Percentiles rank a stretch among this genome's conserved stretches.
Conservation (phyloP, 1,140 invertebrate genomes). For the Achatina immaculata region DNA sequence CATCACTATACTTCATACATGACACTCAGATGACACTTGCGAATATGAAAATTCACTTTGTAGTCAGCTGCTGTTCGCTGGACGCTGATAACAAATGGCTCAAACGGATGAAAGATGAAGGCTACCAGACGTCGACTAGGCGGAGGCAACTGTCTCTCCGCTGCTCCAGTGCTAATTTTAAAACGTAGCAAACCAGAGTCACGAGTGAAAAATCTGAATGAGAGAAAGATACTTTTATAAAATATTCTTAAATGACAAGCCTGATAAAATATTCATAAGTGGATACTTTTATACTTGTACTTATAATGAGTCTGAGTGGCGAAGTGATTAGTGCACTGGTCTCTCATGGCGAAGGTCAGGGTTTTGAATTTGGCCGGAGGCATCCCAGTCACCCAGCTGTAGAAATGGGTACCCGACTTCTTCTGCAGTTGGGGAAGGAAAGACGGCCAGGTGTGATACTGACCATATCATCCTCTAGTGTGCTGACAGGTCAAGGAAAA, state of each 20-base stretch:
- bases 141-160: constrained; percentile 74
- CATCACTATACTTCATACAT: too few relatives aligned
- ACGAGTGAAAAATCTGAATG: constrained; percentile 87
- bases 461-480: too few relatives aligned
- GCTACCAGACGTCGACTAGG: constrained; percentile 87
- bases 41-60: constrained; percentile 93
- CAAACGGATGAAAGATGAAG: constrained; percentile 96
- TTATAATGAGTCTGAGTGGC: too few relatives aligned
- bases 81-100: constrained; percentile 96
- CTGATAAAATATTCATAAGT: not conserved
- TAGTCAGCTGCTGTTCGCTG: constrained; percentile 96
- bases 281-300: not conserved
- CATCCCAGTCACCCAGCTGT: too few relatives aligned
- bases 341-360: too few relatives aligned
- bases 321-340: too few relatives aligned
- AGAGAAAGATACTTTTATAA: constrained; percentile 33
- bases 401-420: too few relatives aligned
- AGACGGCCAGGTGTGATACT: too few relatives aligned
- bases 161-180: constrained; percentile 84
- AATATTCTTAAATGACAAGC: not conserved
- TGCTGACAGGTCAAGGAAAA: too few relatives aligned
- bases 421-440: too few relatives aligned
- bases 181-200: constrained; percentile 92
- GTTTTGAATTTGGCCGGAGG: too few relatives aligned
- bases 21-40: constrained; percentile 51